These are phyloP conservation scores for Stenodema calcarata DNA, from an alignment of 2,888 invertebrate species.

Conservation along the genomic window DNA sequence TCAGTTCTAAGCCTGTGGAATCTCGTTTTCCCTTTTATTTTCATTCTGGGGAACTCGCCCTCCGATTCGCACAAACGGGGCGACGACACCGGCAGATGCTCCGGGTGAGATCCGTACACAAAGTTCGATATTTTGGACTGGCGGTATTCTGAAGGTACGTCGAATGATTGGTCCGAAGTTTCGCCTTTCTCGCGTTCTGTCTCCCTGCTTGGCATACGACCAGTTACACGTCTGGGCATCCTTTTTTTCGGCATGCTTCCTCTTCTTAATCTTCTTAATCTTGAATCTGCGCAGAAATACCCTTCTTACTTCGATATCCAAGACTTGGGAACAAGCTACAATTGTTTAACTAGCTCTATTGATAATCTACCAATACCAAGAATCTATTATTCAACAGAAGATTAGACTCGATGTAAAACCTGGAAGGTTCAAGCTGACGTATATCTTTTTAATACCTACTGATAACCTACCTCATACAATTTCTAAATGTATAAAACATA, in stretches of 20 bases:
- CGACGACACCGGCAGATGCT: not conserved
- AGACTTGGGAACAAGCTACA: too few relatives aligned
- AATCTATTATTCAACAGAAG: too few relatives aligned
- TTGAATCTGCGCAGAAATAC: not conserved
- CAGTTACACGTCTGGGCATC: not conserved
- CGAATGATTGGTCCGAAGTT: not conserved
- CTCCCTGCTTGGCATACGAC: not conserved
- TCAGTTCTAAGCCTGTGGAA: not conserved
- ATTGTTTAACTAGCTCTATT: too few relatives aligned
- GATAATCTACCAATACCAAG: too few relatives aligned
- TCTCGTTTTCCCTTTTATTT: not conserved
- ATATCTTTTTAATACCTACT: too few relatives aligned
- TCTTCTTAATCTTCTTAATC: not conserved
- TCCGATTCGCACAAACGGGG: not conserved
- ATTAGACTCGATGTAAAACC: too few relatives aligned
- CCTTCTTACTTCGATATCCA: not conserved
- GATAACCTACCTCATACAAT: too few relatives aligned
- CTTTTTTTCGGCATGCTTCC: not conserved
- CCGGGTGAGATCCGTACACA: not conserved
- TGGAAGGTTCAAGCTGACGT: too few relatives aligned
- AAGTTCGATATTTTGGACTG: not conserved
- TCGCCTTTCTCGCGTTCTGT: not conserved
- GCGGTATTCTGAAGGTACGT: not conserved
- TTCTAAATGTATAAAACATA: too few relatives aligned
- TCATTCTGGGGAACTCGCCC: not conserved